Base-by-base conservation (phyloP, 1,140 invertebrate species). In the Anastatus disparis region DNA sequence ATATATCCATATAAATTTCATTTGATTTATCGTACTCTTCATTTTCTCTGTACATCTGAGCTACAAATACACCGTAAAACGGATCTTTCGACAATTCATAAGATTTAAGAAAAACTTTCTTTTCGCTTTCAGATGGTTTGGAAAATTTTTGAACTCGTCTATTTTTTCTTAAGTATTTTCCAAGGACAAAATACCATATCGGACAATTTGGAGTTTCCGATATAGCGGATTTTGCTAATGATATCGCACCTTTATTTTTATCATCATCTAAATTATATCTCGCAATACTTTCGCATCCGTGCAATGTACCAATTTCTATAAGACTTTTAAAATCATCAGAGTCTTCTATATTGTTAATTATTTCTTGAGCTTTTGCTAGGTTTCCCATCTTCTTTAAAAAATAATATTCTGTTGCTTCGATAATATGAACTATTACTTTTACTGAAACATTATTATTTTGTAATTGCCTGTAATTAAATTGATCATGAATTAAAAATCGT, bases 31-130 rank as follows among this genome's bases (percentile, higher is more conserved):
- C 1, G 0, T 20, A 17, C 12, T 44, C 31, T 46, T 38, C n/a
- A 26, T 27, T 42, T 29, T 58, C 65, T 6, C 38, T 17, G 26
- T 69, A 35, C 20, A 29, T 31, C 24, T 50, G 38, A 6, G 42
- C 56, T 6, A 69, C 56, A 59, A 26, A 59, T 24, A 69, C 40
- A 3, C 67, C 67, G 17, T 35, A 69, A 35, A 24, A 46, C 3
- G n/a, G 55, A 10, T 48, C 27, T 59, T 50, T n/a, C 13, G 67
- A 69, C n/a, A 69, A 50, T 17, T 61, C 56, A 24, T 69, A 69
- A 9, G n/a, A n/a, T n/a, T n/a, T n/a, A n/a, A n/a, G n/a, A n/a
- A n/a, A n/a, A n/a, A n/a, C n/a, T n/a, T n/a, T 38, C 55, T 61
- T 69, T 69, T 29, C 6, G 3, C 7, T n/a, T n/a, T 4, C n/a